Evolutionary conservation across 2,113 vertebrate genomes (phyloP), one percentile per base, ranked within the genome.

Genomic region (Myanophis thanlyinensis): DNA sequence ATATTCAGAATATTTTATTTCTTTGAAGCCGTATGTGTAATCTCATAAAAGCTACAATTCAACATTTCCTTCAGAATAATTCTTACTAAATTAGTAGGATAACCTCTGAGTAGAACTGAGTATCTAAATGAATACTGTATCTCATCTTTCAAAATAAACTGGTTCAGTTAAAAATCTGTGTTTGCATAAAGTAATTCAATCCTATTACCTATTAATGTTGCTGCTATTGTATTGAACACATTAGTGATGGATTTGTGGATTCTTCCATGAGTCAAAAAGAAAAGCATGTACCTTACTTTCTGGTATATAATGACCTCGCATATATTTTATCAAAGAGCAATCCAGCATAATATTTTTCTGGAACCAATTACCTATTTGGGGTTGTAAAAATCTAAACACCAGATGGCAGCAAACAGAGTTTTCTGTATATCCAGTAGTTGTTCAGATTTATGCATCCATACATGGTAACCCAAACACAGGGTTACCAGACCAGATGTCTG

Each of bases 71-170:
- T 80, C 67, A 80, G 62, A 67, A 80, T 80, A 80, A 80, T 40
- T 80, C 35, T 80, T 40, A 40, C 35, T 80, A 20, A 80, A 80
- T 13, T 80, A 40, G 67, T 2, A 40, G 67, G n/a, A 80, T 40
- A 80, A 80, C 67, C 6, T 80, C 35, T 80, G 35, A 80, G 67
- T 40, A 40, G 35, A 80, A 80, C 67, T 80, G 35, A 3, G 5
- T 27, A 86, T 48, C 44, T 85, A 85, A 85, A 47, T 85, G 23
- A 4, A 48, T 10, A n/a, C n/a, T n/a, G n/a, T n/a, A 27, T 13
- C 46, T 85, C 9, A 48, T 15, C 91, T 12, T 91, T 93, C 73
- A 94, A 91, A 84, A n/a, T n/a, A n/a, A n/a, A n/a, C 0, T 53
- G 30, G 88, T 67, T 90, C 7, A 3, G 30, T 91, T 18, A 80